A percentile compares a stretch with the other conserved stretches of the same genome.
phyloP scores from a whole-genome alignment of 2,797 vertebrate species.

The Petrocephalus schoutedeni region DNA sequence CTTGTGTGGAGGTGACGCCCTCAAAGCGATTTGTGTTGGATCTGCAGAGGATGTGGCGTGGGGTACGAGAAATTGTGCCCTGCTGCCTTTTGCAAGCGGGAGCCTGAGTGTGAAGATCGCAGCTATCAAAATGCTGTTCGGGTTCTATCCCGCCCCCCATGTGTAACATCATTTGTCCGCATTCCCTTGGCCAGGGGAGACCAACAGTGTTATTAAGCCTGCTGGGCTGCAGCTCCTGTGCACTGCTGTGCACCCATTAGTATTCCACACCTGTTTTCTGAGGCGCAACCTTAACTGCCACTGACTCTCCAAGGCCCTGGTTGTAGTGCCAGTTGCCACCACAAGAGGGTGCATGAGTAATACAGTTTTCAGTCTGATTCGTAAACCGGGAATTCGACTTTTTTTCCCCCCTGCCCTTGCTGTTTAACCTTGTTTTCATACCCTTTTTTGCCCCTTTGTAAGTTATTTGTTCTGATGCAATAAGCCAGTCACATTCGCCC shows the following conservation, averaged over 20 bases:
- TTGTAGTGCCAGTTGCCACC: constrained; percentile 21
- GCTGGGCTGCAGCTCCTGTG: constrained; percentile 33
- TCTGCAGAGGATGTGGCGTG: background rate
- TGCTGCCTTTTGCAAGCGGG: background rate
- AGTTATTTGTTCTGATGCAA: background rate
- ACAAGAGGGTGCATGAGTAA: constrained; percentile 38
- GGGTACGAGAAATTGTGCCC: background rate
- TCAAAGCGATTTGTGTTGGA: background rate
- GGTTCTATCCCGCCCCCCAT: background rate
- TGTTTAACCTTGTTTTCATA: constrained; percentile 18
- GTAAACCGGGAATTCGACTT: background rate
- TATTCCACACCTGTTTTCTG: constrained; percentile 33
- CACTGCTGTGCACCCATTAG: constrained; percentile 34
- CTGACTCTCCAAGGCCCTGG: constrained; percentile 9
- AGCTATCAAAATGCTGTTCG: background rate
- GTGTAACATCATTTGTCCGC: background rate
- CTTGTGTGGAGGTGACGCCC: background rate
- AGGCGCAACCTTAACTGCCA: background rate
- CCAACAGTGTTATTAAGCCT: constrained; percentile 7
- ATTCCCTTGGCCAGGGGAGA: background rate
- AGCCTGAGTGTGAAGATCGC: background rate
- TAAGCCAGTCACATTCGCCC: background rate
- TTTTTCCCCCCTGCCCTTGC: background rate
- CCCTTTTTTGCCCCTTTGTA: background rate
- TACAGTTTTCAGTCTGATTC: background rate